Evolutionary conservation across 2,888 invertebrate species (phyloP).

Genomic region (Drosophila paramelanica): DNA sequence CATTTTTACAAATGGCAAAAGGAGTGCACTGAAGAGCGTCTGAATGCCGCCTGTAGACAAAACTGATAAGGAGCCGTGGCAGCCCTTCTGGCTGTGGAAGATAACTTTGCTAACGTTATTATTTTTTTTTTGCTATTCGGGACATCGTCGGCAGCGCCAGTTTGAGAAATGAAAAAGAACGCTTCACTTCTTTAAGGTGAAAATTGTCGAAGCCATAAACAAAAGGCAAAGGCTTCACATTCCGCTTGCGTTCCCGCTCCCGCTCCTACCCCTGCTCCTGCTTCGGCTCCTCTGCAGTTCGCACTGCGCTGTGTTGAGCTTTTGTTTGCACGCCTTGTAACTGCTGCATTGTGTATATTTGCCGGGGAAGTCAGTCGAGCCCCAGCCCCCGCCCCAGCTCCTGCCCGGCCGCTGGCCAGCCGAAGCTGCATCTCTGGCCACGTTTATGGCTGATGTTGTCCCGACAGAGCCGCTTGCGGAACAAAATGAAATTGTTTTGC

Average conservation of each 20-base stretch:
- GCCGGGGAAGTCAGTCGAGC: constrained; percentile 33
- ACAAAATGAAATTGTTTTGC: constrained; percentile 78
- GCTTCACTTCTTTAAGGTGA: constrained; percentile 78
- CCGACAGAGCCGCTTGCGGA: constrained; percentile 32
- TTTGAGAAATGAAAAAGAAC: constrained; percentile 21
- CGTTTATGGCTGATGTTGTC: constrained; percentile 36
- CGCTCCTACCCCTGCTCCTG: neutral
- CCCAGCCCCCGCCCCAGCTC: constrained; percentile 10
- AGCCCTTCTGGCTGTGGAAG: constrained; percentile 42
- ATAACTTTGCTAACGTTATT: constrained; percentile 61
- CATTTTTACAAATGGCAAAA: constrained; percentile 41
- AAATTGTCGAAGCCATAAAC: constrained; percentile 82
- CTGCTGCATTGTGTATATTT: constrained; percentile 70
- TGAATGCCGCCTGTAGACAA: constrained; percentile 67
- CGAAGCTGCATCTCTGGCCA: constrained; percentile 21
- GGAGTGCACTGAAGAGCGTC: constrained; percentile 9
- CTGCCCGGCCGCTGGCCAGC: constrained; percentile 18
- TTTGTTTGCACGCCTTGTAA: constrained; percentile 71
- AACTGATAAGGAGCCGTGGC: constrained; percentile 60
- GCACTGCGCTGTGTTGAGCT: constrained; percentile 54
- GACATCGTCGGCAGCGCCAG: neutral
- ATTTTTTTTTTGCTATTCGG: constrained; percentile 34
- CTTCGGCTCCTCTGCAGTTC: constrained; percentile 16
- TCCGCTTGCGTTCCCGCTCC: neutral
- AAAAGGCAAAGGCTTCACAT: constrained; percentile 52